Base-by-base conservation (phyloP, 1,140 invertebrate genomes). In the Magallana gigas region DNA sequence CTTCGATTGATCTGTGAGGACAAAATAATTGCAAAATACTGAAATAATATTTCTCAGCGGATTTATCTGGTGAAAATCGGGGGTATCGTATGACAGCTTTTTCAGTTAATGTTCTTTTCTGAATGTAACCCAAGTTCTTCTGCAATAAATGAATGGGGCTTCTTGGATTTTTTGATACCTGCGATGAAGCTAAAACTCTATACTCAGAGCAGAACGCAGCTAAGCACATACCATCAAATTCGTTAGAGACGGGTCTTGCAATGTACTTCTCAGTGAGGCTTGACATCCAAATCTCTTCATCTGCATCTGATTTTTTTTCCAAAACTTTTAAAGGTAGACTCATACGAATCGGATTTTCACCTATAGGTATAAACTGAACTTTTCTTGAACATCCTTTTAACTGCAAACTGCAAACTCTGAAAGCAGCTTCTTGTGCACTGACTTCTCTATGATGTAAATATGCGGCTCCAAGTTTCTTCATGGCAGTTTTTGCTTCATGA, bases 111-210 rank as follows among this genome's bases (percentile, higher is more conserved):
- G 23, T 23, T 80, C 88, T 84, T 56, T 84, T 85, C 62, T 59
- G 86, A 56, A 90, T 86, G 68, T 71, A 84, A 4, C 89, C 89
- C 14, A 85, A 36, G 60, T 88, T 56, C 84, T 90, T 87, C 62
- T 88, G 57, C n/a, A 90, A 57, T 36, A 18, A 18, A 48, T 71
- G 83, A n/a, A 62, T 62, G 1, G 29, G 23, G 12, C 12, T 68
- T 56, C 16, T 57, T 11, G 18, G 85, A 18, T 57, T 81, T 36
- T 83, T 84, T 7, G 62, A 71, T 82, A 60, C 29, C 60, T 88
- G 59, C 11, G 84, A 58, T 48, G 57, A n/a, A 80, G 57, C 11
- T 23, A 90, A 16, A 82, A 90, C 85, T 85, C 85, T 71, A 68
- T 87, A 90, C 36, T 85, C 85, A 16, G 89, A 88, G 23, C 23